Base-by-base conservation (phyloP, 2,797 vertebrate species). In the Eulemur mongoz region DNA sequence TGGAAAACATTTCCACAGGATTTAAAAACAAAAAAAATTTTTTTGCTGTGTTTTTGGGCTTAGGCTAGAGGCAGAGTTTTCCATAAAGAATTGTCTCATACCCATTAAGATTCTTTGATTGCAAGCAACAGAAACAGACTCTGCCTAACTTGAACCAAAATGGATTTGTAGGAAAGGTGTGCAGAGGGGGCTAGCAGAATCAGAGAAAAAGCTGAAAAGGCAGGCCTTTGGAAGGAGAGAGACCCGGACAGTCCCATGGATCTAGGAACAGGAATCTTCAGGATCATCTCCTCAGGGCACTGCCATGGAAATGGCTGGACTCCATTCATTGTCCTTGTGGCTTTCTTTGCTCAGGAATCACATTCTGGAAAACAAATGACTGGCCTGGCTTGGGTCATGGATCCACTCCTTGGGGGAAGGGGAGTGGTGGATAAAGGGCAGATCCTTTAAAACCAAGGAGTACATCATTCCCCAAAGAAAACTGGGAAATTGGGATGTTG, bases 391-490 rank as follows among this genome's bases (percentile, higher is more conserved):
- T 82, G 54, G 17, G 52, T 93, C 59, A 70, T 57, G 73, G n/a
- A 50, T 78, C 17, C 0, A 27, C 9, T 69, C 2, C 25, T 76
- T 70, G 57, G 0, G 15, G 35, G 32, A n/a, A n/a, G 14, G 35
- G 27, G 3, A 10, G 13, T 32, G 4, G 5, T n/a, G 13, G 50
- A 17, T 85, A 14, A 94, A 48, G 48, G 48, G 10, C 43, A 89
- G 43, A 5, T 94, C 32, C 45, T 96, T 90, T 69, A 81, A 86
- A 93, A 90, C n/a, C 69, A 88, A 72, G 45, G 48, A 83, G 1
- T 79, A 92, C 80, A 48, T 82, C 14, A 43, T 94, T 94, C 40
- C n/a, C 54, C 52, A 54, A 86, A 54, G 70, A 61, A 96, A 93
- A 67, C 32, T 17, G 23, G 40, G 40, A 90, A 70, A 69, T 80